Evolutionary conservation across 2,888 invertebrate species (phyloP), one percentile per base, ranked within the genome.

Genomic region (Isotomurus palustris): DNA sequence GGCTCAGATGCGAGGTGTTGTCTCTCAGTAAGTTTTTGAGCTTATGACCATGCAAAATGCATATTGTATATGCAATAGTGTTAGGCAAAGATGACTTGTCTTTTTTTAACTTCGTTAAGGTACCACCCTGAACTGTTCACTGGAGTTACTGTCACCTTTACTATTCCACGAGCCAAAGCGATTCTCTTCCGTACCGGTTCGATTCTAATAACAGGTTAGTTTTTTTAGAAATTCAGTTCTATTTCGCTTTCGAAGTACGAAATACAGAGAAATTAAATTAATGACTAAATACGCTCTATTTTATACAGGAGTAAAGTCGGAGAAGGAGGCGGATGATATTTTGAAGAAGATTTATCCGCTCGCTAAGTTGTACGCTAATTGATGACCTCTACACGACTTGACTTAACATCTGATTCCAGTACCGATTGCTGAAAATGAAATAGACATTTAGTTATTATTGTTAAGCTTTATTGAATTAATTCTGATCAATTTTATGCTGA

Each of bases 41-140:
- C 12, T 29, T n/a, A n/a, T n/a, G n/a, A n/a, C n/a, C n/a, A n/a
- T n/a, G n/a, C n/a, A n/a, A 21, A n/a, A 19, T 12, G 38, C 14
- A 19, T 24, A 27, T 19, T 40, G n/a, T 3, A 10, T 44, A 14
- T 10, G 22, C 10, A 21, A 44, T 22, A 10, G n/a, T 41, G 8
- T 41, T 6, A 41, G 8, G 17, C 22, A 14, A 44, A 44, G 21
- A 17, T 29, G 36, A 12, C 14, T 6, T 2, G 38, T 52, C 8
- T 27, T 17, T 19, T 44, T 35, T n/a, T n/a, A n/a, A n/a, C n/a
- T n/a, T n/a, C n/a, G n/a, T n/a, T 52, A 41, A 79, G 80, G 65
- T 82, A 82, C 72, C 82, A 82, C 69, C 82, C 82, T 0, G 82
- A 83, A 70, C 71, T 83, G 29, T 82, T 82, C 72, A 82, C 82